Percentiles rank a stretch among this genome's conserved stretches.
Evolutionary conservation across 92 coral and sea anemone species (phyloP).

Genomic region (Pocillopora grandis): DNA sequence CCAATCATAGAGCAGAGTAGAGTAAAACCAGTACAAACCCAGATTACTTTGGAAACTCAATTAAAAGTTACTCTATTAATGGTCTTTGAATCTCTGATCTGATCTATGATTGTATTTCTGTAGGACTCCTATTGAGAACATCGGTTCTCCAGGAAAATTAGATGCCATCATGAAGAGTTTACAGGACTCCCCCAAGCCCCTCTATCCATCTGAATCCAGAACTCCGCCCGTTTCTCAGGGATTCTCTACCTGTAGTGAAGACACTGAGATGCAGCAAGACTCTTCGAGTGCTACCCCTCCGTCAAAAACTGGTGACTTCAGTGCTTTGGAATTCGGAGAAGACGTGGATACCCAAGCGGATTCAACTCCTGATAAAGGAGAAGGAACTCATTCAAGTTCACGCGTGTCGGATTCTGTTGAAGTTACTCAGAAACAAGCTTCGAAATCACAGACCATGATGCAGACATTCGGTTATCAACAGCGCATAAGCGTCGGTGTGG

Average conservation of each 20-base stretch:
- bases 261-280: slow-evolving; percentile 6
- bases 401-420: background rate
- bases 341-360: slow-evolving; percentile 10
- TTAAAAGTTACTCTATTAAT: too few species aligned
- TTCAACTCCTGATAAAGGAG: slow-evolving; percentile 22
- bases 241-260: slow-evolving; percentile 29
- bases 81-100: background rate
- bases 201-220: slow-evolving; percentile 25
- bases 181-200: slow-evolving; percentile 30
- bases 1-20: too few species aligned
- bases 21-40: too few species aligned
- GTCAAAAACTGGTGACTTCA: slow-evolving; percentile 29
- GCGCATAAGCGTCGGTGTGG: slow-evolving; percentile 55
- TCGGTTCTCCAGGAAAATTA: slow-evolving; percentile 26
- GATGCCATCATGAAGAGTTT: slow-evolving; percentile 35
- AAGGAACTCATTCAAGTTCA: background rate
- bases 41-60: too few species aligned
- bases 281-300: background rate
- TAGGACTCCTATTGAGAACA: slow-evolving; percentile 25
- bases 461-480: slow-evolving; percentile 73
- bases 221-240: slow-evolving; percentile 35
- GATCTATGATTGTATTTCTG: background rate
- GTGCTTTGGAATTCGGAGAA: slow-evolving; percentile 32
- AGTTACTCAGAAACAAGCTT: background rate
- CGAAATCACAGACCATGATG: slow-evolving; percentile 11